These are phyloP conservation scores for Pectinophora gossypiella DNA, from an alignment of 1,140 invertebrate genomes.

Conservation along the genomic window DNA sequence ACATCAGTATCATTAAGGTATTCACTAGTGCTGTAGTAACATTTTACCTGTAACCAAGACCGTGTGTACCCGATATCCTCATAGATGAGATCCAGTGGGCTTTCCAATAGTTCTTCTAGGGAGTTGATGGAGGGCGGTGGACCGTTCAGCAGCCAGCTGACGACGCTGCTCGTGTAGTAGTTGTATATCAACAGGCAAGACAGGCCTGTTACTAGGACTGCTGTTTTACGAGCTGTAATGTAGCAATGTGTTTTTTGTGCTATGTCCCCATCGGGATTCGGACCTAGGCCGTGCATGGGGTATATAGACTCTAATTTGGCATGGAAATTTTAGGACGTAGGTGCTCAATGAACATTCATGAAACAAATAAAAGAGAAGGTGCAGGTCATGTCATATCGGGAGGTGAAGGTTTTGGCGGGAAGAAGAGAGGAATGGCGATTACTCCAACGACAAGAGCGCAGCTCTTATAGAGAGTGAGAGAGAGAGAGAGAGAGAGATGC, in stretches of 20 bases:
- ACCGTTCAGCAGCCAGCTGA: slow-evolving; percentile 62
- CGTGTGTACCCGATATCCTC: slow-evolving; percentile 54
- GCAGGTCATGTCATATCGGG: too few species aligned
- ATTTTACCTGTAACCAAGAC: slow-evolving; percentile 43
- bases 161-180: slow-evolving; percentile 67
- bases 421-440: too few species aligned
- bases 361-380: background rate
- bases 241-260: background rate
- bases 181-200: slow-evolving; percentile 59
- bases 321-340: too few species aligned
- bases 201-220: slow-evolving; percentile 46
- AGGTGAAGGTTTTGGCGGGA: too few species aligned
- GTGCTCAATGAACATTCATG: too few species aligned
- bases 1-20: too few species aligned
- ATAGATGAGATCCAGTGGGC: slow-evolving; percentile 44
- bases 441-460: too few species aligned
- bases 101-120: slow-evolving; percentile 42
- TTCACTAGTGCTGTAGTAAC: too few species aligned
- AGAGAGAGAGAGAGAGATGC: too few species aligned
- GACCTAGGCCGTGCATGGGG: too few species aligned
- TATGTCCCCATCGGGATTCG: background rate
- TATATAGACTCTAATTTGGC: too few species aligned
- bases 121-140: slow-evolving; percentile 44
- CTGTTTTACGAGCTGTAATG: slow-evolving; percentile 39
- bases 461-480: too few species aligned